These are phyloP conservation scores for Mesembrinibis cayennensis DNA, from an alignment of 2,113 vertebrate genomes.

Conservation along the genomic window DNA sequence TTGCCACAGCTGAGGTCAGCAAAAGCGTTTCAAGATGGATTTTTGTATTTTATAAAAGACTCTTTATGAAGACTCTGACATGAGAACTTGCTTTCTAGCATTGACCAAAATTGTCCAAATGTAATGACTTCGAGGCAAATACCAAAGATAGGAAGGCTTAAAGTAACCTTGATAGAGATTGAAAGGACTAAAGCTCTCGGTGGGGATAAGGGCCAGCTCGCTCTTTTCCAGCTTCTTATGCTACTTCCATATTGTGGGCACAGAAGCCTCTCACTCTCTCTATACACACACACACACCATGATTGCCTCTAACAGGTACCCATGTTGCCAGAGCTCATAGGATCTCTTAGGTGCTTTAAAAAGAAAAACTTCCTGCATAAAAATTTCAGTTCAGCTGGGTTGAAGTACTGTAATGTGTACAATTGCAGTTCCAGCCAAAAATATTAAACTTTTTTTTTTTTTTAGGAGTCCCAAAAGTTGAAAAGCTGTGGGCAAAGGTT, in stretches of 20 bases:
- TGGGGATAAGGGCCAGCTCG: not conserved
- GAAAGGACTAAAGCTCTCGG: not conserved
- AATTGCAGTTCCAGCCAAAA: not conserved
- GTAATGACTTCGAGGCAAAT: not conserved
- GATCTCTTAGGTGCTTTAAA: not conserved
- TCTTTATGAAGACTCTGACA: not conserved
- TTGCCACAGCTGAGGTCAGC: not conserved
- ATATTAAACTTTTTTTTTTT: not conserved
- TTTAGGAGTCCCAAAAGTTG: not conserved
- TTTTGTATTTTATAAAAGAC: not conserved
- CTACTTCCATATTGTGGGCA: not conserved
- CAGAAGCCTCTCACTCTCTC: not conserved
- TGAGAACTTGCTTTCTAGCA: not conserved
- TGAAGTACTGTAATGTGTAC: not conserved
- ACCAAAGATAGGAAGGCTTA: not conserved
- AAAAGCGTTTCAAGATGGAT: not conserved
- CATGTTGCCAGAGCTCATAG: not conserved
- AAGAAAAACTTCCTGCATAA: not conserved
- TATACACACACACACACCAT: accelerated
- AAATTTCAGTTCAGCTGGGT: not conserved
- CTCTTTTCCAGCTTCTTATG: not conserved
- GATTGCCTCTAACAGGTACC: not conserved
- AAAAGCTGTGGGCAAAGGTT: not conserved
- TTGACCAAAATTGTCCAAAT: not conserved
- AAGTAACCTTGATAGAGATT: not conserved